A percentile compares a stretch with the other conserved stretches of the same genome.
Conservation (phyloP, 2,888 invertebrate species). For the Pomacea canaliculata region DNA sequence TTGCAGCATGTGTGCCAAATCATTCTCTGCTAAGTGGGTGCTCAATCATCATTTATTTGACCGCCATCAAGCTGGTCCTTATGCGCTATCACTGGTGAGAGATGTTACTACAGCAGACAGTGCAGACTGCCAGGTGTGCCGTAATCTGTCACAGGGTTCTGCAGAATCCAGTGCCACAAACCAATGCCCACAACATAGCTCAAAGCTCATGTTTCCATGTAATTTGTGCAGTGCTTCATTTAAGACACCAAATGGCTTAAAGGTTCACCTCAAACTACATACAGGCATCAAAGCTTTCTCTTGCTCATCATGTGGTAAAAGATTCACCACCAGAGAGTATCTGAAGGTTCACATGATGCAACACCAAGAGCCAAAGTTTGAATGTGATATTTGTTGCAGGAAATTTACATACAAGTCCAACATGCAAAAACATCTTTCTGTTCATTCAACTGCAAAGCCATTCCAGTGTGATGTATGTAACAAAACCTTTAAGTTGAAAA, state of each 20-base stretch:
- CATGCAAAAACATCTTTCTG: constrained; percentile 3
- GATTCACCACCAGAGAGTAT: constrained; percentile 9
- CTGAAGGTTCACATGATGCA: constrained; percentile 19
- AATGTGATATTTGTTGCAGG: constrained; percentile 20
- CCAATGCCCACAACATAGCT: not conserved
- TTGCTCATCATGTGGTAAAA: constrained; percentile 11
- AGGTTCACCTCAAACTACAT: constrained; percentile 3
- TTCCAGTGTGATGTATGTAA: constrained; percentile 16
- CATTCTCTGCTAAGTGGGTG: not conserved
- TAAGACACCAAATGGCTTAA: not conserved
- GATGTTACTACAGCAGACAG: not conserved
- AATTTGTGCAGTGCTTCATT: not conserved
- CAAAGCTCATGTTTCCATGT: not conserved
- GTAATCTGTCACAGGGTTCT: not conserved
- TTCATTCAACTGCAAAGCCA: constrained; percentile 18
- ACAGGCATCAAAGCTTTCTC: not conserved
- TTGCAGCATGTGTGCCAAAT: constrained; percentile 2
- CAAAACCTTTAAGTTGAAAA: constrained; percentile 11
- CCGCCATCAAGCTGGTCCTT: constrained; percentile 5
- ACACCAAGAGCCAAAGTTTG: constrained; percentile 20
- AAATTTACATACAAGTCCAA: constrained; percentile 22
- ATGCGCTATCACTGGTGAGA: not conserved
- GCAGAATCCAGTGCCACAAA: not conserved
- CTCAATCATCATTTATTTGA: constrained; percentile 17
- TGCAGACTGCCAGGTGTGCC: constrained; percentile 9